Base-by-base conservation (phyloP, 2,888 invertebrate genomes). In the Aphidoletes aphidimyza region DNA sequence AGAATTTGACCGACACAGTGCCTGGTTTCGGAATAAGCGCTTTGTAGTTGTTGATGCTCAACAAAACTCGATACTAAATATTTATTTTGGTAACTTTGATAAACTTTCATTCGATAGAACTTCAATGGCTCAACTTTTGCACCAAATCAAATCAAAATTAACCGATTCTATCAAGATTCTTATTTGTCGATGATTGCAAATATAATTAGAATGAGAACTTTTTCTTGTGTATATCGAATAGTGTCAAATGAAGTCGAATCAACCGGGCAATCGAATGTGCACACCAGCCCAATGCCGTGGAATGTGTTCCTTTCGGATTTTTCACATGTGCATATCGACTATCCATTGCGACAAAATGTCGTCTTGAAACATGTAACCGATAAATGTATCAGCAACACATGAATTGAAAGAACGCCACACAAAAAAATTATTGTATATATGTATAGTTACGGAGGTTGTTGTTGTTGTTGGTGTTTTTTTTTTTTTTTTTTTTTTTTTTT, bases 301-400 rank as follows among this genome's bases (percentile, higher is more conserved):
- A 69, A 69, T 69, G 30, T 30, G 34, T 30, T 69, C 69, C 14
- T 69, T 69, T 69, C 30, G 69, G 30, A 69, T 69, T 69, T 69
- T 69, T 69, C 69, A 69, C 69, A 69, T 69, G 69, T 69, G 69
- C 69, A 14, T 69, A 69, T 69, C 69, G 34, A 69, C 69, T 69
- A 30, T 69, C 54, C 54, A 69, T 69, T 69, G 69, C 69, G 69
- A 69, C 69, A 69, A 69, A 69, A 69, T 69, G 69, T 69, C 69
- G 69, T 69, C 69, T 69, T 34, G 69, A 69, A 69, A 69, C 69
- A 69, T 69, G 69, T 69, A 22, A 69, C 30, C 69, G 69, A 69
- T 69, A 69, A 69, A 69, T 69, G 30, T 69, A 69, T 69, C 69
- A 30, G 69, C 69, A 69, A 69, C 69, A 69, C 69, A 69, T 69